These are phyloP conservation scores for Cataglyphis rosenhaueri DNA, from an alignment of 2,888 invertebrate genomes.

Conservation along the genomic window DNA sequence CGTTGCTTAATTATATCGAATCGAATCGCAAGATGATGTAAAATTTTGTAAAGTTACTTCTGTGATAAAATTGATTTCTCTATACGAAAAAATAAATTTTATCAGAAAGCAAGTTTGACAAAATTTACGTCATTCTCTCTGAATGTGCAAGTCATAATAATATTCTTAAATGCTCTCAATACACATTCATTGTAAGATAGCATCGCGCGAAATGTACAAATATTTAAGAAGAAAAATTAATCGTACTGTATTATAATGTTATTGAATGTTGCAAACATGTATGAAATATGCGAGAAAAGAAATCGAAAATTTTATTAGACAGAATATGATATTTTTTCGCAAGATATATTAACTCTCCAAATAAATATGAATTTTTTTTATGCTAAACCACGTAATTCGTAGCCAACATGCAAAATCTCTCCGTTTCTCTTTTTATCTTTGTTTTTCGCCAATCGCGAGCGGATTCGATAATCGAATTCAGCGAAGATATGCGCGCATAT, in stretches of 20 bases:
- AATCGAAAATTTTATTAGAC: neutral
- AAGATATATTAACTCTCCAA: neutral
- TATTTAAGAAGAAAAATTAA: neutral
- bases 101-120: neutral
- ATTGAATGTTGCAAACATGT: neutral
- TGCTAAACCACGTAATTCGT: neutral
- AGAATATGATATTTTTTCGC: neutral
- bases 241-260: neutral
- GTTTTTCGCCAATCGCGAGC: neutral
- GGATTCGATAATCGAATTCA: neutral
- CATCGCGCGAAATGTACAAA: neutral
- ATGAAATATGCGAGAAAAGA: neutral
- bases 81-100: neutral
- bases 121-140: slow-evolving; percentile 5
- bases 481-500: slow-evolving; percentile 3
- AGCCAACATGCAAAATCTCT: neutral
- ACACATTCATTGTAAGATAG: neutral
- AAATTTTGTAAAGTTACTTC: slow-evolving; percentile 24
- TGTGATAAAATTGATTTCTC: neutral
- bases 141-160: neutral
- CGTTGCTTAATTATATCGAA: neutral
- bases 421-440: neutral
- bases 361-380: neutral
- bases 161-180: neutral
- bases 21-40: slow-evolving; percentile 28